Evolutionary conservation across 1,140 invertebrate species (phyloP), one percentile per base, ranked within the genome.

Genomic region (Drosophila persimilis): DNA sequence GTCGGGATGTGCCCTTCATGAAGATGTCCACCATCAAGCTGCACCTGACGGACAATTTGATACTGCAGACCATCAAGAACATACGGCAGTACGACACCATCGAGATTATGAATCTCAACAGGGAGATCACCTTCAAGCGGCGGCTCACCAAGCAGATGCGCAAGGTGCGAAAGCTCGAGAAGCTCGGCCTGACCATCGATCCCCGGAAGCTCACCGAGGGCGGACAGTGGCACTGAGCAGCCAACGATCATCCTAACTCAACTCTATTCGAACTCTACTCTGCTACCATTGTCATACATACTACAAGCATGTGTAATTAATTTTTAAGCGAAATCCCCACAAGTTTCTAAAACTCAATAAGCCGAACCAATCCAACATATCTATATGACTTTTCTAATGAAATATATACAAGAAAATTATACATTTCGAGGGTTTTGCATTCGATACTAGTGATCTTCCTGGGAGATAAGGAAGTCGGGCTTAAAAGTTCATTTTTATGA

Each of bases 1-100:
- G 80, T 0, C 65, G 73, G 1, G 63, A 88, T 29, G 46, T 73
- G 0, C 74, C 81, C 17, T 90, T 83, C 44, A 83, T 90, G 73
- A 81, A 81, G 55, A 78, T 88, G 72, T 90, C 86, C 45, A 83
- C 79, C 29, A 85, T 90, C n/a, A 90, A 90, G 29, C 50, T 90
- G 11, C 80, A 90, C 17, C 48, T 90, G 29, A 90, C 86, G 50
- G 86, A 90, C 26, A 86, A 83, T 31, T 57, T 90, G 31, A 90
- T 90, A 48, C 44, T 80, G 59, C 83, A 90, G 22, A 90, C 86
- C 0, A 90, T 90, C n/a, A 81, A 81, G 15, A 90, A 90, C 3
- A 90, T 90, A 1, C 62, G 73, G 11, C 75, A 83, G 26, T 64
- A 74, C 47, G 81, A 90, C 29, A 81, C 78, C 15, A 59, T 78